Base-by-base conservation (phyloP, 1,140 invertebrate species). In the Lysiphlebus fabarum region DNA sequence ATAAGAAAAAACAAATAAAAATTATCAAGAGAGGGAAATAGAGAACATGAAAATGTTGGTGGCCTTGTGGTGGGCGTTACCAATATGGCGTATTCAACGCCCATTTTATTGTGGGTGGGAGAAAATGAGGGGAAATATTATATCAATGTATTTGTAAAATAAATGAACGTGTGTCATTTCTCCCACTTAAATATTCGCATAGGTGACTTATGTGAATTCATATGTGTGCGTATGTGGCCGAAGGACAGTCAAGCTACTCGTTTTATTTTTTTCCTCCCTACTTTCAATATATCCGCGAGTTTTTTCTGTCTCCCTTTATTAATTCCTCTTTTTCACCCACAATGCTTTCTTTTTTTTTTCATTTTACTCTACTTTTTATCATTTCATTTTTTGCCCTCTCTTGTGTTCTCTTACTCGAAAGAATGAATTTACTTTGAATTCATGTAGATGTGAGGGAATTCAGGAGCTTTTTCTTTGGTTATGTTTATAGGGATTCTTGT, bases 71-170 rank as follows among this genome's bases (percentile, higher is more conserved):
- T 54, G 43, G 58, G 58, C 58, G 58, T 45, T 47, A 60, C 58
- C 51, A 60, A 60, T 41, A 60, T 60, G 58, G 58, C 58, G 58
- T 34, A 41, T 7, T 54, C 41, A 41, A 44, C 59, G 40, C 53
- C 51, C 49, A 40, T 12, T 5, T 8, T 9, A 8, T 6, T 6
- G 11, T 7, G 51, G 10, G 59, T 56, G 59, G 59, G 59, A 42
- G 41, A 47, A 36, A 10, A n/a, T 47, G 2, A 56, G 59, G 54
- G 59, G 59, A 53, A 45, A n/a, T 37, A 33, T 11, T 14, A 12
- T 37, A 33, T 11, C 14, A 12, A 7, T 7, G 12, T 51, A 34
- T 41, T 53, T 42, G 53, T 17, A 14, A 33, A n/a, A 36, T 34
- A 12, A 7, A 36, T 9, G n/a, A 42, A 41, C 44, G 47, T 37